Base-by-base conservation (phyloP, 2,888 invertebrate genomes). In the Microplitis manilae region DNA sequence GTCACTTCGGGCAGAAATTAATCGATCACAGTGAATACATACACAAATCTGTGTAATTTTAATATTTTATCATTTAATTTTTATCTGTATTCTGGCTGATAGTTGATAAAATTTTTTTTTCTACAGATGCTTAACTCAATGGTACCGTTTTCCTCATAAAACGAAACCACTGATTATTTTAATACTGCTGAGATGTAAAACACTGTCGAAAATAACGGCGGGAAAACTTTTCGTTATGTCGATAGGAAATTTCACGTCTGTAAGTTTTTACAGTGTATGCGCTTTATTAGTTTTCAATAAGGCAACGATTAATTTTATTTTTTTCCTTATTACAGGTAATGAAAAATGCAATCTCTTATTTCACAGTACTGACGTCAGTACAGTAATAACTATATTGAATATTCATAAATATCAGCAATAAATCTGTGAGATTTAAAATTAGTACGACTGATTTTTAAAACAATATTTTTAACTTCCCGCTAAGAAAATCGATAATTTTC, bases 1-100 rank as follows among this genome's bases (percentile, higher is more conserved):
- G 73, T 73, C 41, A 20, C 6, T 67, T 65, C 1, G 76, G 72
- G 7, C 72, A 77, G 61, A 72, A 62, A 62, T 62, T 77, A n/a
- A 77, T 68, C 9, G 40, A 77, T 68, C 38, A 68, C 7, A 73
- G 76, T 15, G 30, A n/a, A 7, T 5, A 13, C 1, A 39, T 76
- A 20, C 59, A 60, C 20, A 15, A 9, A 67, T 60, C 60, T 4
- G 8, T 17, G 76, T 72, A 40, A 71, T 39, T 72, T 50, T 50
- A 13, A 50, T 50, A 13, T 13, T 2, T 50, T 50, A 4, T 50
- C 2, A 50, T 50, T 50, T 5, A 50, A 50, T 50, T 6, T 50
- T 50, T 50, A 9, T 30, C 30, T 30, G 0, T 30, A 30, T 30
- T 30, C 30, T 30, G 30, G 30, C 30, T 30, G 30, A 30, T 30